A percentile compares a stretch with the other conserved stretches of the same genome.
Conservation (phyloP, 2,797 vertebrate genomes). For the Moxostoma hubbsi region DNA sequence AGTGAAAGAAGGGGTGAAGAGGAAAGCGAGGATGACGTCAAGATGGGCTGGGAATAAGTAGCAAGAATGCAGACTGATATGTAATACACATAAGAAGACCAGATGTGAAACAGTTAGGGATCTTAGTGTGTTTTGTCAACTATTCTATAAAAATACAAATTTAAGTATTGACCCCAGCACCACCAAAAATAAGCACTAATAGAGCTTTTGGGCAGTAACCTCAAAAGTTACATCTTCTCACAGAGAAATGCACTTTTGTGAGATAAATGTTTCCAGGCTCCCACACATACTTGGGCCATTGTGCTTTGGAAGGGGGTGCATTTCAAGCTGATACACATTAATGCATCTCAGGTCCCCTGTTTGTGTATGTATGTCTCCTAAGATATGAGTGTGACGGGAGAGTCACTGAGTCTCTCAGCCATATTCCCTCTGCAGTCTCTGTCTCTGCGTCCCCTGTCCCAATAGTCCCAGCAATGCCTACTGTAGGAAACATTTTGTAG, state of each 20-base stretch:
- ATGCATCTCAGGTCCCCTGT: slow-evolving; percentile 10
- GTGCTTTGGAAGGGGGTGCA: slow-evolving; percentile 5
- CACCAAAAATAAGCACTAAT: no score
- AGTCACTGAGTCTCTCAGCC: slow-evolving; percentile 20
- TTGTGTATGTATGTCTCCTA: slow-evolving; percentile 41
- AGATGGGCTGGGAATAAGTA: not conserved
- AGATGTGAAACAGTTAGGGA: not conserved
- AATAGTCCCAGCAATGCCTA: slow-evolving; percentile 17
- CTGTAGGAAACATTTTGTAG: no score
- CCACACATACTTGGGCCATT: slow-evolving; percentile 7
- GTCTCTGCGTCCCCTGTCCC: not conserved
- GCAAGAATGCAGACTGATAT: not conserved
- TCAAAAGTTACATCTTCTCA: not conserved
- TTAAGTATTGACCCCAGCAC: no score
- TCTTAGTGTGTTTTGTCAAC: not conserved
- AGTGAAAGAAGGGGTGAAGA: slow-evolving; percentile 21
- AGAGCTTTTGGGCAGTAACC: no score
- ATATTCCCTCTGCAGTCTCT: slow-evolving; percentile 15
- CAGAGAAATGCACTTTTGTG: not conserved
- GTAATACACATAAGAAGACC: not conserved
- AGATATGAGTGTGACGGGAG: slow-evolving; percentile 10
- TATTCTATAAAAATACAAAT: no score
- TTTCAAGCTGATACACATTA: slow-evolving; percentile 27
- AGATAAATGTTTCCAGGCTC: not conserved
- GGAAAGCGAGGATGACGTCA: not conserved